Conservation (phyloP, 2,113 vertebrate species). For the Callopanchax toddi region DNA sequence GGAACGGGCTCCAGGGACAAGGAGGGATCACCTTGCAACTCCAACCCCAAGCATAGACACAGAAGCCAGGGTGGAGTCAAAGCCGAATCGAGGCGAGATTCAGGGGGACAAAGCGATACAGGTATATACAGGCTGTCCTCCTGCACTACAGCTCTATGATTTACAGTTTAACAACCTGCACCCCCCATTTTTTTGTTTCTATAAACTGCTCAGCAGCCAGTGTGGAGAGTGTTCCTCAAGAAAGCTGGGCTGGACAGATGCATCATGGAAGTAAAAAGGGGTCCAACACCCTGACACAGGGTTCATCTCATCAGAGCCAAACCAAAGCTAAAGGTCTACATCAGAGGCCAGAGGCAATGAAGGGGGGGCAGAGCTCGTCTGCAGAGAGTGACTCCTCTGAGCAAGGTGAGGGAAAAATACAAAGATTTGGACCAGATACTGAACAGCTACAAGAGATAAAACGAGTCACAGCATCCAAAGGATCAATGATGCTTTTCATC, state of each 20-base stretch:
- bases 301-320: slow-evolving; percentile 53
- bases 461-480: too few relatives aligned
- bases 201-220: slow-evolving; percentile 68
- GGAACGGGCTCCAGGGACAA: slow-evolving; percentile 82
- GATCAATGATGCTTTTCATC: too few relatives aligned
- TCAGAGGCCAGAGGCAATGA: slow-evolving; percentile 52
- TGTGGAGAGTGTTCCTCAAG: slow-evolving; percentile 76
- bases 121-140: slow-evolving; percentile 52
- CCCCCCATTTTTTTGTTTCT: slow-evolving; percentile 10
- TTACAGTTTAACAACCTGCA: too few relatives aligned
- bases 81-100: slow-evolving; percentile 72
- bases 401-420: slow-evolving; percentile 54
- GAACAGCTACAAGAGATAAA: neutral
- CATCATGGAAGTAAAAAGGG: slow-evolving; percentile 61
- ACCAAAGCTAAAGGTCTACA: slow-evolving; percentile 46
- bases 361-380: slow-evolving; percentile 73
- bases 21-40: slow-evolving; percentile 75
- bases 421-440: neutral
- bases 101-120: slow-evolving; percentile 79
- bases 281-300: slow-evolving; percentile 30
- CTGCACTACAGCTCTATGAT: neutral
- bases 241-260: slow-evolving; percentile 64
- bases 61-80: slow-evolving; percentile 77
- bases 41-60: slow-evolving; percentile 84
- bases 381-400: slow-evolving; percentile 78